Evolutionary conservation across 2,797 vertebrate genomes (phyloP).

Genomic region (Echiichthys vipera): DNA sequence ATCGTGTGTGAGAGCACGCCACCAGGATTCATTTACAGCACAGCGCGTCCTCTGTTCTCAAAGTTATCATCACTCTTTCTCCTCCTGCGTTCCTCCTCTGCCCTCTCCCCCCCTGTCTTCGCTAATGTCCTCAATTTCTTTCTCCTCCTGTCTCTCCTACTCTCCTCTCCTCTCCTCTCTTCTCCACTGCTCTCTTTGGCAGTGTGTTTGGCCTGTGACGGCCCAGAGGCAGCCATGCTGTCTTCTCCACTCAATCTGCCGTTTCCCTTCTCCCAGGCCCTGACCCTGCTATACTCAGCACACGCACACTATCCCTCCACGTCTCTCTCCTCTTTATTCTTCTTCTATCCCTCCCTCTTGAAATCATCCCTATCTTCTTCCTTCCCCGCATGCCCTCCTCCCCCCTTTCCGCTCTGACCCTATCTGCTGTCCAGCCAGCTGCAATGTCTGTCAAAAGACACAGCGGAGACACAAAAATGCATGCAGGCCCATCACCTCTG

Average conservation of each 20-base stretch:
- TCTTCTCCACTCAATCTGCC: conserved; percentile 77
- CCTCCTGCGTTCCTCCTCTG: background rate
- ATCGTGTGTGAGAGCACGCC: conserved; percentile 19
- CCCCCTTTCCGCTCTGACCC: conserved; percentile 49
- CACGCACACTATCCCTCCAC: conserved; percentile 25
- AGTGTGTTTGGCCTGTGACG: conserved; percentile 73
- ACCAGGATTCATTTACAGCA: conserved; percentile 36
- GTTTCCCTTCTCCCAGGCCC: conserved; percentile 64
- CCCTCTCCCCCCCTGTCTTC: conserved; percentile 23
- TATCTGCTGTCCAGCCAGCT: conserved; percentile 59
- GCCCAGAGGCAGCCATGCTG: conserved; percentile 79
- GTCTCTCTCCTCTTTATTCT: conserved; percentile 44
- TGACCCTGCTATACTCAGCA: conserved; percentile 67
- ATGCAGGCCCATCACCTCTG: conserved; percentile 47
- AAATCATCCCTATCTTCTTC: conserved; percentile 36
- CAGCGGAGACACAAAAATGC: conserved; percentile 11
- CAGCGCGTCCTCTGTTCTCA: conserved; percentile 27
- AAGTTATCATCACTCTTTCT: conserved; percentile 22
- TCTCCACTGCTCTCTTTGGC: conserved; percentile 75
- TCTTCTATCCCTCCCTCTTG: conserved; percentile 35
- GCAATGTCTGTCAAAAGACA: conserved; percentile 63
- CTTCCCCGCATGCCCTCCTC: conserved; percentile 19
- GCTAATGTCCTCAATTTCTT: conserved; percentile 56
- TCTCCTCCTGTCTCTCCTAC: conserved; percentile 36
- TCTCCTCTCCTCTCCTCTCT: conserved; percentile 57